Evolutionary conservation across 2,888 invertebrate species (phyloP).

Genomic region (Dioctria linearis): DNA sequence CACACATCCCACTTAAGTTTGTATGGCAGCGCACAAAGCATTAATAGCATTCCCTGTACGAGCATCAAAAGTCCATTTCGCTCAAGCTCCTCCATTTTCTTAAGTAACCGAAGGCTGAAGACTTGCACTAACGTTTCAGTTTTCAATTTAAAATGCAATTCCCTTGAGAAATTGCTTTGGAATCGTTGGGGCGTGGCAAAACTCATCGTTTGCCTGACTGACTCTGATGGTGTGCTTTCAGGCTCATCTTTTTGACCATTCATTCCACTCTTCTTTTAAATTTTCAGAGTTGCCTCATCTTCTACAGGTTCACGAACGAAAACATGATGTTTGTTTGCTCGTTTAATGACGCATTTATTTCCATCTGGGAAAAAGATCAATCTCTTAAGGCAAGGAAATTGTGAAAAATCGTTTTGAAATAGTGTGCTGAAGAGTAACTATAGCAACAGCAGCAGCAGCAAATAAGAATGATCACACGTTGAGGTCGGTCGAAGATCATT

Average conservation of each 20-base stretch:
- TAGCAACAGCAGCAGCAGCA: constrained; percentile 15
- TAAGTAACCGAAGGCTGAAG: constrained; percentile 7
- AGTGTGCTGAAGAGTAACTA: constrained; percentile 22
- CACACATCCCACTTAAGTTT: constrained; percentile 40
- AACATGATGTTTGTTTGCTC: constrained; percentile 56
- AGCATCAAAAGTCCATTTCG: constrained; percentile 46
- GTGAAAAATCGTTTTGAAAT: constrained; percentile 54
- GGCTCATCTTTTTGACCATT: constrained; percentile 52
- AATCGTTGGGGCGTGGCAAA: constrained; percentile 58
- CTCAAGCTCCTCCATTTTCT: constrained; percentile 48
- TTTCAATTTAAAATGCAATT: constrained; percentile 56
- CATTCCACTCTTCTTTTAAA: constrained; percentile 40
- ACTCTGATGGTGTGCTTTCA: constrained; percentile 52
- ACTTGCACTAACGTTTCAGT: constrained; percentile 25
- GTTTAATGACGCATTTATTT: constrained; percentile 50
- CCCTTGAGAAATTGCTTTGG: constrained; percentile 56
- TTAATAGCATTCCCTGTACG: constrained; percentile 8
- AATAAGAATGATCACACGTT: constrained; percentile 9
- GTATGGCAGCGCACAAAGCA: constrained; percentile 7
- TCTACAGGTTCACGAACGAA: not conserved
- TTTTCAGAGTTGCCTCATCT: constrained; percentile 24
- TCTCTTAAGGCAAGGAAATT: constrained; percentile 53
- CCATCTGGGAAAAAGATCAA: constrained; percentile 52
- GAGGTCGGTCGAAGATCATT: constrained; percentile 52
- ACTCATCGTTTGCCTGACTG: constrained; percentile 57